Conservation (phyloP, 1,140 invertebrate genomes). For the Lucilia cuprina region DNA sequence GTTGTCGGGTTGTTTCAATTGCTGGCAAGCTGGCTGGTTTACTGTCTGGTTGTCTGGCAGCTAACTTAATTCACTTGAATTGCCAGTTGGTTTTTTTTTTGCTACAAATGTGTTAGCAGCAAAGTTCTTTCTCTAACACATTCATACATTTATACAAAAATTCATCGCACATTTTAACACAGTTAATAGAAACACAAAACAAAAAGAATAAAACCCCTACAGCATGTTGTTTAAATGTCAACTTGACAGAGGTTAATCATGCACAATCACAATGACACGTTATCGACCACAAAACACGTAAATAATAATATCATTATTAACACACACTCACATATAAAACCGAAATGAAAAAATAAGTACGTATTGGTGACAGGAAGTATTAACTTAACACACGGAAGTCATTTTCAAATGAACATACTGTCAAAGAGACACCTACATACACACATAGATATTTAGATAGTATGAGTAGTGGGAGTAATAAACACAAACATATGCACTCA, state of each 20-base stretch:
- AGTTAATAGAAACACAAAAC: not conserved
- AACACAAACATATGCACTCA: no score
- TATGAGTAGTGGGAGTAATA: not conserved
- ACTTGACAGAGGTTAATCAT: conserved; percentile 10
- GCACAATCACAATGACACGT: not conserved
- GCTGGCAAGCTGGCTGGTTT: not conserved
- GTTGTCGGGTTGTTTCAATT: not conserved
- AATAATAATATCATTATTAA: not conserved
- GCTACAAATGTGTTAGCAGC: not conserved
- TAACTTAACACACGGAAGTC: not conserved
- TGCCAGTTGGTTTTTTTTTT: not conserved
- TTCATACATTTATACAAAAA: not conserved
- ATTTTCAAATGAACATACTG: not conserved
- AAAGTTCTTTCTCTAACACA: not conserved
- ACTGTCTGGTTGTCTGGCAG: not conserved
- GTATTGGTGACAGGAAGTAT: not conserved
- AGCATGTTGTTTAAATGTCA: conserved; percentile 8
- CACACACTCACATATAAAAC: not conserved
- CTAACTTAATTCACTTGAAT: not conserved
- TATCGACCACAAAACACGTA: not conserved
- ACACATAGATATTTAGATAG: not conserved
- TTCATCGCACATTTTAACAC: not conserved
- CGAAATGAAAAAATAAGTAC: no score
- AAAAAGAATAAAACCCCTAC: not conserved
- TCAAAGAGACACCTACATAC: no score